A percentile compares a stretch with the other conserved stretches of the same genome.
Conservation (phyloP, 2,113 vertebrate species). For the Syngnathus floridae region DNA sequence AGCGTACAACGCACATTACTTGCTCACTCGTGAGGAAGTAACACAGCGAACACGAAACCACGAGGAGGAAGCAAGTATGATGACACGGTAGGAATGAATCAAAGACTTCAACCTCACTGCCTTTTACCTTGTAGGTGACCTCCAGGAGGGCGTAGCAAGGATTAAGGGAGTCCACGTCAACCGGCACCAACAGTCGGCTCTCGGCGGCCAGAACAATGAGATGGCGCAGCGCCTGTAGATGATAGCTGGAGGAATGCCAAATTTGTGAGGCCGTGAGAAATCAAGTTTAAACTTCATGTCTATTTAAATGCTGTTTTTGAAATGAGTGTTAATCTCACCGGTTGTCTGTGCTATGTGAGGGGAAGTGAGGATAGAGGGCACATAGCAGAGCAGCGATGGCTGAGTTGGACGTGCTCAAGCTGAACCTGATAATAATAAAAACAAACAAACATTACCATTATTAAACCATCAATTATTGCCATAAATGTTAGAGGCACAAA, state of each 20-base stretch:
- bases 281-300: not conserved
- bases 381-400: slow-evolving; percentile 94
- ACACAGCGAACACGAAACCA: not conserved
- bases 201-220: slow-evolving; percentile 89
- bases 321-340: slow-evolving; percentile 67
- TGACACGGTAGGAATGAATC: not conserved
- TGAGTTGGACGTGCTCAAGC: slow-evolving; percentile 90
- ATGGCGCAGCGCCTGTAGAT: slow-evolving; percentile 93
- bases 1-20: not conserved
- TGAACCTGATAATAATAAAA: slow-evolving; percentile 73
- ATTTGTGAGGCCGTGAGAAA: not conserved
- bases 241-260: slow-evolving; percentile 74
- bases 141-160: slow-evolving; percentile 93
- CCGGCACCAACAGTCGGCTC: slow-evolving; percentile 86
- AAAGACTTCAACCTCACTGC: not conserved
- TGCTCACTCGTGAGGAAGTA: not conserved
- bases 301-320: not conserved
- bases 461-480: not conserved
- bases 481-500: not conserved
- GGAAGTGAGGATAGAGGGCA: slow-evolving; percentile 94
- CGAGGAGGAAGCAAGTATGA: slow-evolving; percentile 21
- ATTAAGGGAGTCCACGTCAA: slow-evolving; percentile 88
- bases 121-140: slow-evolving; percentile 79
- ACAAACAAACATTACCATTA: not conserved
- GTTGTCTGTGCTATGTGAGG: slow-evolving; percentile 95